These are phyloP conservation scores for Capitulum mitella DNA, from an alignment of 2,888 invertebrate species.

Conservation along the genomic window DNA sequence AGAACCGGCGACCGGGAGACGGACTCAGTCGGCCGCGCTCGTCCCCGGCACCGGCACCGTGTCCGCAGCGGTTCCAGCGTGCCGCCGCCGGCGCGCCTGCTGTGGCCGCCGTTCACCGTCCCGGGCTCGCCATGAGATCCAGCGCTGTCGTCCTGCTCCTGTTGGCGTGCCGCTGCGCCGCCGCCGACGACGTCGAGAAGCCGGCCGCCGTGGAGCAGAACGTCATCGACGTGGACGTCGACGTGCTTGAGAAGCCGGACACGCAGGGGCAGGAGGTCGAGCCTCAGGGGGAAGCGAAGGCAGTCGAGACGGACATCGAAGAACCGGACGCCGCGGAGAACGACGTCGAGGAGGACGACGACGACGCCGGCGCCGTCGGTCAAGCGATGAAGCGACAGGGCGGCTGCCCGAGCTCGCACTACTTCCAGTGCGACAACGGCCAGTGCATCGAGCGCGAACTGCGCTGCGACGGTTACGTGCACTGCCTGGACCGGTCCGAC, in stretches of 20 bases:
- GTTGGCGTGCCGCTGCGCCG: background rate
- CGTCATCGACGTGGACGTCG: no score
- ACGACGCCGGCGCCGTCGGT: background rate
- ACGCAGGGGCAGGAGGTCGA: no score
- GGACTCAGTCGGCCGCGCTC: no score
- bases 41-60: no score
- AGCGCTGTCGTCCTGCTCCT: background rate
- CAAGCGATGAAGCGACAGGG: background rate
- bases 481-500: background rate
- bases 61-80: background rate
- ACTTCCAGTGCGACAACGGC: background rate
- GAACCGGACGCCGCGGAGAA: background rate
- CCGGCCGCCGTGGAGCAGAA: no score
- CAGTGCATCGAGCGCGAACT: background rate
- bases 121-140: background rate
- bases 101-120: background rate
- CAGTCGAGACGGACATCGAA: background rate
- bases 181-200: no score
- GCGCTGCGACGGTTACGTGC: background rate
- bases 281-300: background rate
- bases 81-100: background rate
- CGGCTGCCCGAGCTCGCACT: background rate
- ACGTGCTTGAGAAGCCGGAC: no score
- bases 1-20: no score
- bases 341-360: background rate